A percentile compares a stretch with the other conserved stretches of the same genome.
These are phyloP conservation scores for Hypotaenidia okinawae DNA, from an alignment of 2,797 vertebrate genomes.

Conservation along the genomic window DNA sequence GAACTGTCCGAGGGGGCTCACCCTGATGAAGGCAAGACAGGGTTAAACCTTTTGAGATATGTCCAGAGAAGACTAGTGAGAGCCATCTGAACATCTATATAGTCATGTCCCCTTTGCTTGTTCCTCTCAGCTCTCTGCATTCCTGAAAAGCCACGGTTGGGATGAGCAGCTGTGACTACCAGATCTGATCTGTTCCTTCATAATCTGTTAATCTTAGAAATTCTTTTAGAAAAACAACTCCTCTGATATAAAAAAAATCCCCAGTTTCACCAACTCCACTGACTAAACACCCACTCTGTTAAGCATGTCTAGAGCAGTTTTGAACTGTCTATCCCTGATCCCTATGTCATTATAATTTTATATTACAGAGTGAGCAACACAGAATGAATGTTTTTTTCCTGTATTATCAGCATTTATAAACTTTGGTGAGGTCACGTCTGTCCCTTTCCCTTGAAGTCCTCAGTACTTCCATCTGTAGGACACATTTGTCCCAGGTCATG, in stretches of 20 bases:
- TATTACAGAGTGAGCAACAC: neutral
- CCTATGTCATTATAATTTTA: neutral
- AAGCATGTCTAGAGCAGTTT: neutral
- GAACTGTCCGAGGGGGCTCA: accelerated
- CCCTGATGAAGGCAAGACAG: neutral
- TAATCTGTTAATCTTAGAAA: neutral
- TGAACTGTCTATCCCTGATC: neutral
- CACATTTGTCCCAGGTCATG: neutral
- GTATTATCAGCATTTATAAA: neutral
- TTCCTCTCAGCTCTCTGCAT: neutral
- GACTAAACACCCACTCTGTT: neutral
- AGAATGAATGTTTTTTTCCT: neutral
- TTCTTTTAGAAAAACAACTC: neutral
- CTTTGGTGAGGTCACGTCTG: neutral
- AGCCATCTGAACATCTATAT: neutral
- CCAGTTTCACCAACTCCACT: neutral
- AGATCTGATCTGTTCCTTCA: neutral
- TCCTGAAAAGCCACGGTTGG: neutral
- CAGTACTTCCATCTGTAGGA: neutral
- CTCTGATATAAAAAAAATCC: neutral
- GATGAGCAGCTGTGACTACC: neutral
- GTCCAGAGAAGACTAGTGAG: neutral
- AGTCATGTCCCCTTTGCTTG: accelerated
- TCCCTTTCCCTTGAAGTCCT: neutral
- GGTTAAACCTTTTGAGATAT: neutral